Evolutionary conservation across 2,888 invertebrate species (phyloP), one percentile per base, ranked within the genome.

Genomic region (Theodoxus fluviatilis): DNA sequence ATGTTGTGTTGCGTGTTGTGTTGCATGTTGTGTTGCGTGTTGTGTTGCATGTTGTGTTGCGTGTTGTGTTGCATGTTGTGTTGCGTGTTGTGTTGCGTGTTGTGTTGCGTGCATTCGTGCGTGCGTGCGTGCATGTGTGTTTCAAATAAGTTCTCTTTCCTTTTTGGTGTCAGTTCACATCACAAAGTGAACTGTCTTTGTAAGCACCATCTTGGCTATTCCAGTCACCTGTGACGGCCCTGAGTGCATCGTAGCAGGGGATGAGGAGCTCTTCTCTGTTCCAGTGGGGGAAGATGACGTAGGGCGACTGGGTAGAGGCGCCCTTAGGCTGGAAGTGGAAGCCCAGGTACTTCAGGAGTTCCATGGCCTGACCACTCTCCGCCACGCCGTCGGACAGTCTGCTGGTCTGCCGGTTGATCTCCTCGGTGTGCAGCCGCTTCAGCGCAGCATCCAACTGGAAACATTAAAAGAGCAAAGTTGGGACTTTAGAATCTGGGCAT

Each of bases 201-300:
- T n/a, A n/a, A n/a, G n/a, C n/a, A n/a, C n/a, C n/a, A n/a, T n/a
- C n/a, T n/a, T n/a, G n/a, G n/a, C n/a, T n/a, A n/a, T n/a, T n/a
- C n/a, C 22, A 1, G 63, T 67, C 74, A 83, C 84, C 84, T 37
- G 69, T 59, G 3, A 80, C 52, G 43, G 84, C 79, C 37, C 79
- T 76, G 3, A 85, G 72, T 4, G 82, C 78, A 71, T 83, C 83
- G 71, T 81, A 84, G 9, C 80, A 71, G 1, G 84, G 83, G 33
- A 83, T 76, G 1, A 85, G 78, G 28, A 84, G 71, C 7, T 83
- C 81, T 68, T 84, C 84, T 40, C 71, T 78, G 73, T 85, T 82
- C 83, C 84, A 83, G 78, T 85, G 83, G 12, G 85, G 85, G 68
- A 79, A 85, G 35, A 85, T 74, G 7, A 85, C 78, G 74, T 83